Conservation (phyloP, 2,888 invertebrate species). For the Phaonia tiefii region DNA sequence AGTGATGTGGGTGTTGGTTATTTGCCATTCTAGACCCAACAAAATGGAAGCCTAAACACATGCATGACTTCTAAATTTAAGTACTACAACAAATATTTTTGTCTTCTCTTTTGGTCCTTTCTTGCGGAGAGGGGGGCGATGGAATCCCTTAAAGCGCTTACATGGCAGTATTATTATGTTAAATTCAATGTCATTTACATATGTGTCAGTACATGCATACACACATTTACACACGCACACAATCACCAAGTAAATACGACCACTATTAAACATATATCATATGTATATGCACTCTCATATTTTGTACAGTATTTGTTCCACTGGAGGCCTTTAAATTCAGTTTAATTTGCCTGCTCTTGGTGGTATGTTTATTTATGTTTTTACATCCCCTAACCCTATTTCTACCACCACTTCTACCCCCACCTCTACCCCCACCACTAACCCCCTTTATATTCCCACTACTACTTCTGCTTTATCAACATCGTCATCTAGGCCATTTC, state of each 20-base stretch:
- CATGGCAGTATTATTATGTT: conserved; percentile 21
- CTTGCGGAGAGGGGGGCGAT: not conserved
- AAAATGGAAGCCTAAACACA: no score
- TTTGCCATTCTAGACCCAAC: no score
- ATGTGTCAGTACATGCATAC: not conserved
- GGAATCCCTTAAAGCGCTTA: conserved; percentile 33
- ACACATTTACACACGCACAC: not conserved
- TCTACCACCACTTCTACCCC: no score
- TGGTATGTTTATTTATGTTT: not conserved
- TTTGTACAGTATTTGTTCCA: not conserved
- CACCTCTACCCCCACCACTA: no score
- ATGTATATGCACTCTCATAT: no score
- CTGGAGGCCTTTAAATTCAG: conserved; percentile 6
- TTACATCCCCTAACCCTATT: no score
- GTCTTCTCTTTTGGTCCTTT: not conserved
- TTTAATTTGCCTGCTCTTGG: conserved; percentile 11
- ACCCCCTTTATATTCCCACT: no score
- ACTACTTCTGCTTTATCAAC: no score
- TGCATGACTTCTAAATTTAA: no score
- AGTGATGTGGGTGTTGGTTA: not conserved
- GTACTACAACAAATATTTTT: no score
- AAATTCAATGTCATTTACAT: conserved; percentile 45
- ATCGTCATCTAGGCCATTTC: no score
- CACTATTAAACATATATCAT: not conserved
- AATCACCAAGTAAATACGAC: not conserved